phyloP scores from a whole-genome alignment of 2,797 vertebrate species.

The Gymnothorax javanicus region DNA sequence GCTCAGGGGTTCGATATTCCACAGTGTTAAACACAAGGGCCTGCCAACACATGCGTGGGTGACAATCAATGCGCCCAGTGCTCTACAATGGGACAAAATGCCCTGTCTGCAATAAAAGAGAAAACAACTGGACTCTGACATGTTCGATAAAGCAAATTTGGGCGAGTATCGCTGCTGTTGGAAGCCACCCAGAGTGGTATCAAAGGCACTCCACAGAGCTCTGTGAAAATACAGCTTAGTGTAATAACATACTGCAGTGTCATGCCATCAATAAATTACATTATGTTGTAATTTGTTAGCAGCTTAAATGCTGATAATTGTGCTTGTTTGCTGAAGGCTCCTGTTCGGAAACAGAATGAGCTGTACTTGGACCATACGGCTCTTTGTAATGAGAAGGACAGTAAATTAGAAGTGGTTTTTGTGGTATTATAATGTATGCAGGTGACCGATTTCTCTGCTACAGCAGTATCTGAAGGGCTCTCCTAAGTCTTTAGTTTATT shows the following conservation, averaged over 20 bases:
- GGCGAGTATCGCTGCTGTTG: slow-evolving; percentile 6
- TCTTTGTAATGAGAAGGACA: neutral
- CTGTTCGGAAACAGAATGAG: neutral
- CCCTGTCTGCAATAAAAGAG: slow-evolving; percentile 74
- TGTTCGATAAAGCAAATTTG: slow-evolving; percentile 61
- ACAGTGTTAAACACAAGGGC: slow-evolving; percentile 64
- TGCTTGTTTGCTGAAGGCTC: neutral
- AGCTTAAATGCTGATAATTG: no score
- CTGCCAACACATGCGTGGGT: slow-evolving; percentile 74
- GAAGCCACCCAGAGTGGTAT: no score
- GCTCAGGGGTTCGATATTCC: slow-evolving; percentile 75
- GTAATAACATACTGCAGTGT: no score
- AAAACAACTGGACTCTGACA: slow-evolving; percentile 68
- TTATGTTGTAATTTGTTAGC: no score
- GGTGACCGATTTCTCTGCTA: no score
- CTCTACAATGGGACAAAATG: slow-evolving; percentile 75
- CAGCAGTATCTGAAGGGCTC: neutral
- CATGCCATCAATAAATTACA: no score
- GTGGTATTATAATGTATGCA: neutral
- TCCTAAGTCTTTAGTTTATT: neutral
- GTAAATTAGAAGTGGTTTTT: neutral
- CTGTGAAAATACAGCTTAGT: no score
- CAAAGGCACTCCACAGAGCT: no score
- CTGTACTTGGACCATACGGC: neutral
- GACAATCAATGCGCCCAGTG: slow-evolving; percentile 78